A percentile compares a stretch with the other conserved stretches of the same genome.
phyloP scores from a whole-genome alignment of 2,888 invertebrate genomes.

The Dioctria rufipes region DNA sequence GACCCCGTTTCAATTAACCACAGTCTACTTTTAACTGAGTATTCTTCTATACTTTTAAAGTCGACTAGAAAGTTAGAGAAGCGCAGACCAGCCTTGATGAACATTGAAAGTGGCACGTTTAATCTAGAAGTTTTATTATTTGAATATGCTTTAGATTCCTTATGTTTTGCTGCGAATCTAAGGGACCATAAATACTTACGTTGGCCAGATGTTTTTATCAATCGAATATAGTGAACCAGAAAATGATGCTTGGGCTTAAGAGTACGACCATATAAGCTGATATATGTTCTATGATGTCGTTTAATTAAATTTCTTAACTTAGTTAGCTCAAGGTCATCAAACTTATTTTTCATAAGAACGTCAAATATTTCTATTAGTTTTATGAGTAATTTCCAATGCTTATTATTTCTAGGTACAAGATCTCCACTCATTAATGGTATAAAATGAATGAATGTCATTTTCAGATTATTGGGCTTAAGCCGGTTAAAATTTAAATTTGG shows the following conservation, averaged over 20 bases:
- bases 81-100: too few species aligned
- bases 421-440: conserved; percentile 15
- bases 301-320: neutral
- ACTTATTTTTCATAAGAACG: neutral
- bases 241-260: conserved; percentile 21
- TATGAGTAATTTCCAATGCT: neutral
- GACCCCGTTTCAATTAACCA: too few species aligned
- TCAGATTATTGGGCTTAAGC: neutral
- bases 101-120: too few species aligned
- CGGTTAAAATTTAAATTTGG: neutral
- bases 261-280: neutral
- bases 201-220: conserved; percentile 16
- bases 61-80: too few species aligned
- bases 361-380: conserved; percentile 15
- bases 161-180: too few species aligned
- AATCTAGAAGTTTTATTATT: too few species aligned
- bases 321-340: neutral
- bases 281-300: neutral
- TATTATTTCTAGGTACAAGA: conserved; percentile 1
- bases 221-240: neutral
- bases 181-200: conserved; percentile 1
- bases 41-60: too few species aligned
- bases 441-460: conserved; percentile 7
- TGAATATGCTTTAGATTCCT: too few species aligned
- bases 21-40: too few species aligned